Evolutionary conservation across 1,140 invertebrate genomes (phyloP).

Genomic region (Drosophila jambulina): DNA sequence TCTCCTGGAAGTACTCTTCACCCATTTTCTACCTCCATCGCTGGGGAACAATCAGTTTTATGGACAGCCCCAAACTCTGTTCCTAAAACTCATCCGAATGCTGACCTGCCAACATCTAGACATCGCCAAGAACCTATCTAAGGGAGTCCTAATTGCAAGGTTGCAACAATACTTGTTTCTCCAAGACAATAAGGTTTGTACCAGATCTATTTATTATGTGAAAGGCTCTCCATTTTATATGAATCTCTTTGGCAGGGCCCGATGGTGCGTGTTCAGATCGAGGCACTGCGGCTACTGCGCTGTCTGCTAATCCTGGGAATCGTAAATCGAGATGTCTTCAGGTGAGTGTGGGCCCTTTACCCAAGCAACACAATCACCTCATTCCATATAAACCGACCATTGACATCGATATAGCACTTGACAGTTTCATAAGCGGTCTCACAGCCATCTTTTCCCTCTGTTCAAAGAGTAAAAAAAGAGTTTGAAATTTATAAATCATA

Average conservation of each 20-base stretch:
- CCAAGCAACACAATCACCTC: conserved; percentile 41
- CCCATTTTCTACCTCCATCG: conserved; percentile 86
- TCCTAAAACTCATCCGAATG: conserved; percentile 73
- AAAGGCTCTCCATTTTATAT: not conserved
- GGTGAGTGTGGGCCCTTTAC: conserved; percentile 52
- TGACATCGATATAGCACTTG: conserved; percentile 64
- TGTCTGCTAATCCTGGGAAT: conserved; percentile 68
- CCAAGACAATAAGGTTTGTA: conserved; percentile 63
- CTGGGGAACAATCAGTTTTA: conserved; percentile 53
- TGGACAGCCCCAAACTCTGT: conserved; percentile 67
- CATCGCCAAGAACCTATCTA: conserved; percentile 58
- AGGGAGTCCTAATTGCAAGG: conserved; percentile 42
- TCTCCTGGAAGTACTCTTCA: conserved; percentile 87
- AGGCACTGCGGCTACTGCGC: conserved; percentile 84
- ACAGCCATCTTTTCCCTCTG: conserved; percentile 72
- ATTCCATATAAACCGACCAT: conserved; percentile 47
- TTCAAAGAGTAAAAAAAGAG: not conserved
- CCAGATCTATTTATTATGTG: not conserved
- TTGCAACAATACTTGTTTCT: conserved; percentile 69
- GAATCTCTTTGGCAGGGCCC: conserved; percentile 55
- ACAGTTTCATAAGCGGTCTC: conserved; percentile 67
- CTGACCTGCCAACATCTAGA: conserved; percentile 70
- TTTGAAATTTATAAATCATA: not conserved
- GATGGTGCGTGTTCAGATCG: conserved; percentile 87
- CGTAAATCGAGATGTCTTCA: conserved; percentile 64